Base-by-base conservation (phyloP, 2,113 vertebrate genomes). In the Psophia crepitans region DNA sequence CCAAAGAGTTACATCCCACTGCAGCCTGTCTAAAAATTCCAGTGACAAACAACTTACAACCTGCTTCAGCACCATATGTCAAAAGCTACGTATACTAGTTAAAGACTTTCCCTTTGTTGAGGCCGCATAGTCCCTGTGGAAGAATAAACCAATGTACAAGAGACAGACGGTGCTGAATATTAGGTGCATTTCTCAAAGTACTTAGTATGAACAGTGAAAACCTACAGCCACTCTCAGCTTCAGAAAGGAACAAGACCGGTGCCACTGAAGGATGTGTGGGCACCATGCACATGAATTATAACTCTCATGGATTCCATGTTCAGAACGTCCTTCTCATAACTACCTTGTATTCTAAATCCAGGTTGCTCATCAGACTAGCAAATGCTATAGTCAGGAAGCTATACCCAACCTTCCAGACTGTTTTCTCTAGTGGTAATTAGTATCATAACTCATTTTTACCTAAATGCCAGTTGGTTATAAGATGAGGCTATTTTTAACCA, bases 381-480 rank as follows among this genome's bases (percentile, higher is more conserved):
- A 64, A 93, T 26, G 24, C 22, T 69, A 18, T 56, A 70, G 39
- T 64, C 79, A 66, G 61, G 10, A 91, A 46, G 41, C 63, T 57
- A 35, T 16, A 87, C 20, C 14, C n/a, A 49, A 7, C 24, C 70
- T 89, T 71, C 17, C 27, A 46, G 53, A 32, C 8, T 60, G 39
- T 64, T 57, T 93, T 81, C 86, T 87, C 32, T 44, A 44, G 27
- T 46, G 39, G 61, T 37, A 94, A 13, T 44, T 69, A 66, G 24
- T 14, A 79, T 81, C 71, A 21, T 30, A 63, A 89, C 65, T 78
- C 7, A 90, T 79, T 92, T 94, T 92, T 58, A 64, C 37, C 73
- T 87, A 75, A 92, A 93, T 46, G 16, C 53, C 43, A 87, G 19
- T 24, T 65, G 48, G 26, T 77, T 87, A 63, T 32, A 56, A 56